Evolutionary conservation across 2,797 vertebrate genomes (phyloP).

Genomic region (Rhynchonycteris naso): DNA sequence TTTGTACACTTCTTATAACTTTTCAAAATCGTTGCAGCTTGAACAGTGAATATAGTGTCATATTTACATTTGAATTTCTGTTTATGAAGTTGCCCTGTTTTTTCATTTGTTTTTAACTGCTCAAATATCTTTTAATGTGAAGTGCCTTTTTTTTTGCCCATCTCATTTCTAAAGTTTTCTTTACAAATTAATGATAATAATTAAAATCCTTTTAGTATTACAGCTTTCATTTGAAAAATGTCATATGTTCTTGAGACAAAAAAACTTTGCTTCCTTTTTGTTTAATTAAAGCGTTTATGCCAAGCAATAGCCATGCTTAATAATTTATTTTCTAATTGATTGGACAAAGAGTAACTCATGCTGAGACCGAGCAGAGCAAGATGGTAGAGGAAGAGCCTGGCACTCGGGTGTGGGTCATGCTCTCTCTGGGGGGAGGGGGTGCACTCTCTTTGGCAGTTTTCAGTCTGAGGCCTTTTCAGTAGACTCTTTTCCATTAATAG

Average conservation of each 20-base stretch:
- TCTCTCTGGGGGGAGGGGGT: fast-evolving
- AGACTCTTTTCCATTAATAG: background rate
- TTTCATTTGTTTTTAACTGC: background rate
- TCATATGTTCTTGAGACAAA: slow-evolving; percentile 28
- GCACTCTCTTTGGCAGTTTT: background rate
- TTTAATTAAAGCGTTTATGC: slow-evolving; percentile 47
- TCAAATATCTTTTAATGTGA: slow-evolving; percentile 17
- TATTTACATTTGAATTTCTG: background rate
- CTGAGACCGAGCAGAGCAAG: background rate
- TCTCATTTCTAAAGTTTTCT: slow-evolving; percentile 11
- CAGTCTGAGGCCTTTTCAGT: background rate
- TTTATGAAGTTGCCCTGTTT: background rate
- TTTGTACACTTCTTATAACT: background rate
- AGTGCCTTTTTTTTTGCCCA: background rate
- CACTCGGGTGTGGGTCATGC: background rate
- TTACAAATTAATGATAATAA: background rate
- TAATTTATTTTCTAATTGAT: slow-evolving; percentile 44
- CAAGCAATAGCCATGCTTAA: background rate
- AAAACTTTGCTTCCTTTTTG: background rate
- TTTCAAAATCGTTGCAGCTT: background rate
- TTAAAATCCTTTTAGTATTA: background rate
- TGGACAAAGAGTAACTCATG: background rate
- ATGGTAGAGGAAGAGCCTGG: background rate
- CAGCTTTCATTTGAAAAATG: slow-evolving; percentile 32
- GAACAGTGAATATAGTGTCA: background rate